Conservation (phyloP, 2,113 vertebrate genomes). For the Sylvia atricapilla region DNA sequence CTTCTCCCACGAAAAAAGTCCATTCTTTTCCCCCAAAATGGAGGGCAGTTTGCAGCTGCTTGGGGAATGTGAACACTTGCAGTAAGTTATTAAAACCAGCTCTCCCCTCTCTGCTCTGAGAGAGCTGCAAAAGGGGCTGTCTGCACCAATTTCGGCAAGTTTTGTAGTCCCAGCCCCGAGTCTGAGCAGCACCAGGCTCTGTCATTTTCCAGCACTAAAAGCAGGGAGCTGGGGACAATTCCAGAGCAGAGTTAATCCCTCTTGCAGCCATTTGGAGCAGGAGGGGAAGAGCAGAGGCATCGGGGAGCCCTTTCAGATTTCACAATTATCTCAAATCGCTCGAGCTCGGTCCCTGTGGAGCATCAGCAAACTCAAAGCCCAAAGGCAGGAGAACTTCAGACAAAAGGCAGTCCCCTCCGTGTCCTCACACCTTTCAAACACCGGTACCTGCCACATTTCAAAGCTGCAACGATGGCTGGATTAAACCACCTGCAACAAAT, state of each 20-base stretch:
- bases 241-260: neutral
- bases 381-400: constrained; percentile 16
- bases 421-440: neutral
- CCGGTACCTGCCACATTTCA: neutral
- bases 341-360: neutral
- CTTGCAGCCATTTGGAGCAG: neutral
- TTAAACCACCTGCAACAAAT: neutral
- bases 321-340: neutral
- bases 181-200: neutral
- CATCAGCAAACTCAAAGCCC: neutral
- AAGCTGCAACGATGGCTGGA: neutral
- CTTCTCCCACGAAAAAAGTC: constrained; percentile 22
- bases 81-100: neutral
- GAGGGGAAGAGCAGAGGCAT: neutral
- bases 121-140: neutral
- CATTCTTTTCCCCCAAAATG: neutral
- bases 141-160: neutral
- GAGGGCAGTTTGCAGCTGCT: constrained; percentile 21
- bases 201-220: neutral
- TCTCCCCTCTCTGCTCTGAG: neutral
- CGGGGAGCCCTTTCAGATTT: neutral
- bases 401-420: neutral
- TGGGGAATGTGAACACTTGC: neutral
- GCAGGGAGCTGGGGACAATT: neutral
- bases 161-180: neutral